Evolutionary conservation across 2,888 invertebrate species (phyloP).

Genomic region (Nymphalis urticae): DNA sequence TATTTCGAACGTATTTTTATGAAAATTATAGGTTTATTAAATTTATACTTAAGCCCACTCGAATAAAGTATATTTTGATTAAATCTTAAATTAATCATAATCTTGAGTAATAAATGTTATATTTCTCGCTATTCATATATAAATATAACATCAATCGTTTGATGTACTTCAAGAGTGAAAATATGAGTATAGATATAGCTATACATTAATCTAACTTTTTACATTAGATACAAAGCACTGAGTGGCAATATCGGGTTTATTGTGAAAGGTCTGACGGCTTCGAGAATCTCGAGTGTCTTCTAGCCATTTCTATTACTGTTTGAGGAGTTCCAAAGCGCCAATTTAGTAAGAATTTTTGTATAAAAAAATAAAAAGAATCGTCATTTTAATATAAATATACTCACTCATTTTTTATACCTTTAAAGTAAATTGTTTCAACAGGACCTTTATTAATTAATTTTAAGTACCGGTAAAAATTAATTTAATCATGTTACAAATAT

Average conservation of each 20-base stretch:
- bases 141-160: background rate
- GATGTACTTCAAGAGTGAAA: background rate
- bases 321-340: constrained; percentile 23
- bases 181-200: background rate
- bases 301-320: constrained; percentile 34
- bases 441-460: too few relatives aligned
- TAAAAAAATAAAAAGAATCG: background rate
- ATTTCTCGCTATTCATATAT: background rate
- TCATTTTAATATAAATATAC: too few relatives aligned
- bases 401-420: too few relatives aligned
- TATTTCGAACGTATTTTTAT: too few relatives aligned
- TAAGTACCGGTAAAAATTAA: too few relatives aligned
- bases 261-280: constrained; percentile 27
- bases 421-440: too few relatives aligned
- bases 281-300: constrained; percentile 24
- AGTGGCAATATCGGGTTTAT: constrained; percentile 35
- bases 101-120: background rate
- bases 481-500: background rate
- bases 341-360: constrained; percentile 4
- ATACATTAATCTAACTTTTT: constrained; percentile 20
- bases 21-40: too few relatives aligned
- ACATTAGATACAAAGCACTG: constrained; percentile 24
- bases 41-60: too few relatives aligned
- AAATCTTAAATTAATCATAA: too few relatives aligned
- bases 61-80: too few relatives aligned